Evolutionary conservation across 2,113 vertebrate species (phyloP), one percentile per base, ranked within the genome.

Genomic region (Tragelaphus strepsiceros): DNA sequence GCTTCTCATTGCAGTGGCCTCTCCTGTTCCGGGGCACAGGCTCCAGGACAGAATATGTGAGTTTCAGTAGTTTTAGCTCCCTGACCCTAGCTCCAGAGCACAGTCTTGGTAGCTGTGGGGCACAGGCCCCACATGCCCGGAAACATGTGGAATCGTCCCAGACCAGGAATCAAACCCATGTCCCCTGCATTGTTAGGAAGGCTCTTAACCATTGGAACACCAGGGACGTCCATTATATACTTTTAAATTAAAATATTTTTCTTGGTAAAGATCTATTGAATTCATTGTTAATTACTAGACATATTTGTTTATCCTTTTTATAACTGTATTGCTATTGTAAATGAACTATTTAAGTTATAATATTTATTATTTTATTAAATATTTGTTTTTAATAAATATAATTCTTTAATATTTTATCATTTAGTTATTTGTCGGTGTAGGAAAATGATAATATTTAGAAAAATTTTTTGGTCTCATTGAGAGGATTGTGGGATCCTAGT

Each of bases 241-340:
- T 67, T 62, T 21, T 14, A 46, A 71, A 46, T 30, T 89, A 35
- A 12, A 15, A 35, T 14, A 6, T 56, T 95, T 92, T 84, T 51
- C 64, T 83, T 21, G n/a, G 32, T 58, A 85, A 84, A 84, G 24
- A 43, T 67, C 12, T 85, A 54, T 14, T 51, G 26, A 89, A 28
- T 89, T 95, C n/a, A 88, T 53, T 74, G 35, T 87, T 87, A 86
- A 91, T 97, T 97, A 92, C 6, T 58, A 92, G 35, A 77, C n/a
- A 35, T 35, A n/a, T 22, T 71, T 35, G n/a, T 35, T 71, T 71
- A 71, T 71, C n/a, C 15, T 64, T 74, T 88, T 88, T 26, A 84
- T 39, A 58, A 49, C 10, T 90, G 35, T 32, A 28, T 49, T 54
- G 53, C 1, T 71, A 61, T 88, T 94, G 21, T 56, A 92, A 83